Conservation (phyloP, 2,888 invertebrate genomes). For the Cheiracanthium punctorium region DNA sequence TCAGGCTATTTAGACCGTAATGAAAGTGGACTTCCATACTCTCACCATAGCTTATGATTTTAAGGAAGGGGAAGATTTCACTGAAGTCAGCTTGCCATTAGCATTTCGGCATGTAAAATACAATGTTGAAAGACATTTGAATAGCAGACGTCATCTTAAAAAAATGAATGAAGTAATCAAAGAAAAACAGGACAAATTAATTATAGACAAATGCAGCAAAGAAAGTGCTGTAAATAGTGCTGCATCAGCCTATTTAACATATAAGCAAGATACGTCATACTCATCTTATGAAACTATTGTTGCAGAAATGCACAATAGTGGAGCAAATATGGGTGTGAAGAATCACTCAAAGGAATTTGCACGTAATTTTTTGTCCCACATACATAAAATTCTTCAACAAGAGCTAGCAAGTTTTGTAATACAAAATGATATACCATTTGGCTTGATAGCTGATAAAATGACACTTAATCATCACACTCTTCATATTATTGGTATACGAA, state of each 20-base stretch:
- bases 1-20: background rate
- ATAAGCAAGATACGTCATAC: background rate
- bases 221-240: background rate
- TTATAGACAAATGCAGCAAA: background rate
- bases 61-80: conserved; percentile 5
- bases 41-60: conserved; percentile 6
- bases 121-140: conserved; percentile 9
- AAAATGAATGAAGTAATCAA: conserved; percentile 5
- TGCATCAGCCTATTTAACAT: background rate
- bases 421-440: background rate
- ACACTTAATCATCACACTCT: conserved; percentile 10
- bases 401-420: background rate
- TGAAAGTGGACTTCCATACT: background rate
- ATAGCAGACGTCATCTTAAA: background rate
- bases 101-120: background rate
- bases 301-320: background rate
- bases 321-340: conserved; percentile 7
- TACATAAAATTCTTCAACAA: background rate
- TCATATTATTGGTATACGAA: conserved; percentile 13
- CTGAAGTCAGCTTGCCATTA: background rate
- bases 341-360: conserved; percentile 27
- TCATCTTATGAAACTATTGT: conserved; percentile 14
- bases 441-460: conserved; percentile 9
- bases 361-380: background rate
- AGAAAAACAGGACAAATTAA: background rate